A percentile compares a stretch with the other conserved stretches of the same genome.
Conservation (phyloP, 2,113 vertebrate genomes). For the Hiodon alosoides region DNA sequence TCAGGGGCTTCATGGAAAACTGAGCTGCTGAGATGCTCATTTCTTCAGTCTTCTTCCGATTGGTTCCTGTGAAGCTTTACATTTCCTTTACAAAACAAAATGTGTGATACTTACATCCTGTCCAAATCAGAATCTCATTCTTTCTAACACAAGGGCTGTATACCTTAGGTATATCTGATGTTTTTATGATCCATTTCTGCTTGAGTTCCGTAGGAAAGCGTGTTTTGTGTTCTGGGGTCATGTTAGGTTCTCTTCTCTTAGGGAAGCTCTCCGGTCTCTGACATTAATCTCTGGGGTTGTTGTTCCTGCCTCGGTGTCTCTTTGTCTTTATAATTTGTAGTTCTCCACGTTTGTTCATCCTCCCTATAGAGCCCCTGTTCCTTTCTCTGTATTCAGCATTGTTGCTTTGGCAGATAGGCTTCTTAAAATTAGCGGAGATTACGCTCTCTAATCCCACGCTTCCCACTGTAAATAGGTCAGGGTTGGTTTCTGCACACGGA, state of each 20-base stretch:
- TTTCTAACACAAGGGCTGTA: not conserved
- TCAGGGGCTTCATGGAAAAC: too few relatives aligned
- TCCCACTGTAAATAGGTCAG: conserved; percentile 50
- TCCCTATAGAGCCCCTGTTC: not conserved
- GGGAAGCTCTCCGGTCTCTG: too few relatives aligned
- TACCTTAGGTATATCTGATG: not conserved
- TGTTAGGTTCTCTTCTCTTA: too few relatives aligned
- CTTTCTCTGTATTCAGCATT: conserved; percentile 7
- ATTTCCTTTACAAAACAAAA: too few relatives aligned
- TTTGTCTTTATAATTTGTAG: too few relatives aligned
- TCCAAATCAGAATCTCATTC: not conserved
- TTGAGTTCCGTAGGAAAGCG: not conserved
- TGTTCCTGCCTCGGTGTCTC: too few relatives aligned
- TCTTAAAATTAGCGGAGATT: conserved; percentile 59
- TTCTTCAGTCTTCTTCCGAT: too few relatives aligned
- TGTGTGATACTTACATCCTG: too few relatives aligned
- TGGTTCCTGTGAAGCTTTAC: too few relatives aligned
- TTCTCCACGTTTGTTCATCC: not conserved
- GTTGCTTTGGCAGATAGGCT: conserved; percentile 50
- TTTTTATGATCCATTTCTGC: not conserved
- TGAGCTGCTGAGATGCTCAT: too few relatives aligned
- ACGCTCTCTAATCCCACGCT: conserved; percentile 54
- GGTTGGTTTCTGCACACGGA: conserved; percentile 20
- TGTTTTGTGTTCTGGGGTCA: too few relatives aligned
- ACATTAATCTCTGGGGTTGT: too few relatives aligned